Evolutionary conservation across 2,797 vertebrate species (phyloP).

Genomic region (Staurois parvus): DNA sequence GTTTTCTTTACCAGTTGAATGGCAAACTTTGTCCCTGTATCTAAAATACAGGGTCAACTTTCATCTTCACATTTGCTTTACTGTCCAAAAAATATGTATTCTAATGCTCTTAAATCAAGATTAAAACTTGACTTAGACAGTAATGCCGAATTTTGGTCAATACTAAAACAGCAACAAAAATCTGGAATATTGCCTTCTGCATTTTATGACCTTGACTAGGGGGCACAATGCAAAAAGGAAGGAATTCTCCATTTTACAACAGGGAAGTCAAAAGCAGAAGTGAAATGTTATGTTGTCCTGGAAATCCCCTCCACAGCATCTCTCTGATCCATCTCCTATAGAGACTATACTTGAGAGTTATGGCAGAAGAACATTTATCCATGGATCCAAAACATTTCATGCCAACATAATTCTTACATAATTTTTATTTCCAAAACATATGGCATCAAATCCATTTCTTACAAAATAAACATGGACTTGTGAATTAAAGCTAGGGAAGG

Average conservation of each 20-base stretch:
- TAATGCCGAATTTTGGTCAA: no score
- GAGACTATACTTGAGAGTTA: background rate
- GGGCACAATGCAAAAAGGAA: background rate
- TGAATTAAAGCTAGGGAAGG: background rate
- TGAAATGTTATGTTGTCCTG: background rate
- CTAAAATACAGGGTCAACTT: background rate
- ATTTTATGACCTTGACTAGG: no score
- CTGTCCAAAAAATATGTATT: background rate
- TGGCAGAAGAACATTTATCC: background rate
- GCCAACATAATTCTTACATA: no score
- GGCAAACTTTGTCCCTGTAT: no score
- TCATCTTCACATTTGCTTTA: background rate
- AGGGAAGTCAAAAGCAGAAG: background rate
- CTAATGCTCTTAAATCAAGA: background rate
- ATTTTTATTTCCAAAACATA: background rate
- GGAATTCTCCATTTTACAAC: background rate
- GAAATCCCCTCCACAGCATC: background rate
- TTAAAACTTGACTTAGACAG: background rate
- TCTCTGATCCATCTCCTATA: background rate
- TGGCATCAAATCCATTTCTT: conserved; percentile 1
- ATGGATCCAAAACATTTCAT: background rate
- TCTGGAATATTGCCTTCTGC: no score
- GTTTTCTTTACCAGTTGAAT: background rate
- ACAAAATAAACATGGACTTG: background rate
- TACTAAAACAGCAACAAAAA: no score